These are phyloP conservation scores for Steatocranus sp. DNA, from an alignment of 2,797 vertebrate species.

Conservation along the genomic window DNA sequence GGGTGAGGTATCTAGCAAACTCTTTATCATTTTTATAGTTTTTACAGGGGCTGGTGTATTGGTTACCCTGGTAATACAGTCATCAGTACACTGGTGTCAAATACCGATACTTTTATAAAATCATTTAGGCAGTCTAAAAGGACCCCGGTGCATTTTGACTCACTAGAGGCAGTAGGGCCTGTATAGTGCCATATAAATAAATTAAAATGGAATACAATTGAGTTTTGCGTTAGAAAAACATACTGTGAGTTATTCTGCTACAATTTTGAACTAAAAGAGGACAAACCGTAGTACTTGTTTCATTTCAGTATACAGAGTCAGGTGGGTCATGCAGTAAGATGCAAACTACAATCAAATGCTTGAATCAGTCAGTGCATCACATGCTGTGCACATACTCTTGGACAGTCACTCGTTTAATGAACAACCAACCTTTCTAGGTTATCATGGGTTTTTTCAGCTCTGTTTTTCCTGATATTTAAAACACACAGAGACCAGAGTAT, in stretches of 20 bases:
- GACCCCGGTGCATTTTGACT: neutral
- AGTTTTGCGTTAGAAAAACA: neutral
- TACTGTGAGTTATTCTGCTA: neutral
- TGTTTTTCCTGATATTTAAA: neutral
- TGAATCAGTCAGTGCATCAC: neutral
- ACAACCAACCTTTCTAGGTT: neutral
- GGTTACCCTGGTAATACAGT: fast-evolving
- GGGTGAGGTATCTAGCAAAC: neutral
- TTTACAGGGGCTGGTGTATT: neutral
- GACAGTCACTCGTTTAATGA: neutral
- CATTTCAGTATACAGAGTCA: neutral
- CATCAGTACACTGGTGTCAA: neutral
- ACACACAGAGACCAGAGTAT: neutral
- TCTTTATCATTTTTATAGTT: neutral
- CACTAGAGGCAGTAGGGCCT: neutral
- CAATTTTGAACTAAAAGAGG: neutral
- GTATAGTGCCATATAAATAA: neutral
- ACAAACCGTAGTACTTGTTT: neutral
- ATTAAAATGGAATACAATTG: neutral
- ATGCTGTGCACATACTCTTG: neutral
- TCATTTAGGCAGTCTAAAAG: neutral
- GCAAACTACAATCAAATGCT: neutral
- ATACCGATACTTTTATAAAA: neutral
- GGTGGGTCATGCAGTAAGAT: neutral
- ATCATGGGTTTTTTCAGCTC: neutral